A percentile compares a stretch with the other conserved stretches of the same genome.
Conservation (phyloP, 2,797 vertebrate species). For the Coregonus suidteri region DNA sequence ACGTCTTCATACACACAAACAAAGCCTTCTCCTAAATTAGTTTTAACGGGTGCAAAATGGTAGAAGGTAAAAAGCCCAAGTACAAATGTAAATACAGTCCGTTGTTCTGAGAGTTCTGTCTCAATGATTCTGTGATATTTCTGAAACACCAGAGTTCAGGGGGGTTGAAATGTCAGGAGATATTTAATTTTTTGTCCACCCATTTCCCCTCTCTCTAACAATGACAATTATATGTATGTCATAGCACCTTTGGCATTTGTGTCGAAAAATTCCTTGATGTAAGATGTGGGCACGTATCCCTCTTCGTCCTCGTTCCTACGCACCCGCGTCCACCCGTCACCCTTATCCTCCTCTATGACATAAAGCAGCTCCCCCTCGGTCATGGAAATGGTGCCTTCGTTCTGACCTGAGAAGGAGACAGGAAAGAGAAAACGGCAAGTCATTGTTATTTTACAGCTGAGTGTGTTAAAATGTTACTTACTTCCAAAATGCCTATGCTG, state of each 20-base stretch:
- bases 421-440: neutral
- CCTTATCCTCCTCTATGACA: conserved; percentile 98
- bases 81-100: conserved; percentile 9
- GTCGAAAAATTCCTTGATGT: conserved; percentile 97
- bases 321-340: conserved; percentile 96
- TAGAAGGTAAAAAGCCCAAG: conserved; percentile 3
- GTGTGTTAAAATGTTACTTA: neutral
- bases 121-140: neutral
- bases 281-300: conserved; percentile 97
- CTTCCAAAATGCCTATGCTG: neutral
- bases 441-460: neutral
- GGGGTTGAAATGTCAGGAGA: neutral
- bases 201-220: neutral
- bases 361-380: conserved; percentile 94
- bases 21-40: neutral
- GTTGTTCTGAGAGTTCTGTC: neutral
- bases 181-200: neutral
- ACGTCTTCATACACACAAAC: neutral
- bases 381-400: conserved; percentile 96
- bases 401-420: conserved; percentile 81
- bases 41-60: neutral
- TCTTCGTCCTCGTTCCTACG: conserved; percentile 93
- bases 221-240: conserved; percentile 70
- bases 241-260: conserved; percentile 97
- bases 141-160: neutral